These are phyloP conservation scores for Atlantisia rogersi DNA, from an alignment of 2,113 vertebrate genomes.

Conservation along the genomic window DNA sequence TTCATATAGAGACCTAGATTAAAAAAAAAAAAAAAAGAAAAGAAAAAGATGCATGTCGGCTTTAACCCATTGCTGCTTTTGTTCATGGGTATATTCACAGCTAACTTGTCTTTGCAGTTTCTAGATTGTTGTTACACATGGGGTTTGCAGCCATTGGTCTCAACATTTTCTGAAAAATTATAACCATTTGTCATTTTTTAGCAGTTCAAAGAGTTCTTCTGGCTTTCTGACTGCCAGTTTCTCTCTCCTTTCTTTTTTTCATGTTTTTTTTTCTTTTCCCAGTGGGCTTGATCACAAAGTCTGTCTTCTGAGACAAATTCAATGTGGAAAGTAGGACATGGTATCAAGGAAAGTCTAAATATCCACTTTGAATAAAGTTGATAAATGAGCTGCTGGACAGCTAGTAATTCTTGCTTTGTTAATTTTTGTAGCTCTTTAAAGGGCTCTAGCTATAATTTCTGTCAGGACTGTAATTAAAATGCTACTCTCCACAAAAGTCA, in stretches of 20 bases:
- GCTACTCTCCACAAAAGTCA: not conserved
- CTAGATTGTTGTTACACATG: not conserved
- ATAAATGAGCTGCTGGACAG: not conserved
- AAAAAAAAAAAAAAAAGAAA: not conserved
- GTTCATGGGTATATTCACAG: not conserved
- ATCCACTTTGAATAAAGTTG: not conserved
- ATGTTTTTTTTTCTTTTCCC: no score
- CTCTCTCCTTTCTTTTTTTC: no score
- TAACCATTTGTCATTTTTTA: not conserved
- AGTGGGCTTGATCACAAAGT: not conserved
- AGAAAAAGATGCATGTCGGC: not conserved
- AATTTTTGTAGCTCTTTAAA: not conserved
- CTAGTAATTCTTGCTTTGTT: not conserved
- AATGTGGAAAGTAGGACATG: not conserved
- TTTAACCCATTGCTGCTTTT: not conserved
- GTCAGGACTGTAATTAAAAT: not conserved
- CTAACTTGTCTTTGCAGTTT: not conserved
- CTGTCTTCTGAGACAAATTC: not conserved
- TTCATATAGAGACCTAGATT: not conserved
- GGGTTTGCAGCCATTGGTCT: not conserved
- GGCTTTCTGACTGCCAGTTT: not conserved
- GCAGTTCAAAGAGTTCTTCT: not conserved
- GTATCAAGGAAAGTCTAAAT: not conserved
- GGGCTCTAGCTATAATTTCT: not conserved
- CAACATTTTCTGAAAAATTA: not conserved